These are phyloP conservation scores for Malacoctenus gilli DNA, from an alignment of 2,797 vertebrate genomes.

Conservation along the genomic window DNA sequence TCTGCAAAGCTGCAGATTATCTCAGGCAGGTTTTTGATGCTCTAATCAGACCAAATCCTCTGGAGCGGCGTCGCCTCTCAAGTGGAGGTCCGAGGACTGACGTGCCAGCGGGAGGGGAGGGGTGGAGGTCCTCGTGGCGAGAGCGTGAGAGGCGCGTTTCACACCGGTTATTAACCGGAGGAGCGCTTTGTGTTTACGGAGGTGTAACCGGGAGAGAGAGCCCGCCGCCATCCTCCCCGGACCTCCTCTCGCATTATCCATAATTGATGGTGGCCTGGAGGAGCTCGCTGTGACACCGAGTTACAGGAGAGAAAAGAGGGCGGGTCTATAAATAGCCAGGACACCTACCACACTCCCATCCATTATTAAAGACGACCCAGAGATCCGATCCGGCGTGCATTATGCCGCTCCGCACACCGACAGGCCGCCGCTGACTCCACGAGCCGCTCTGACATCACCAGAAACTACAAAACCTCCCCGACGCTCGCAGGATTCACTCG, in stretches of 20 bases:
- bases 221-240: conserved; percentile 43
- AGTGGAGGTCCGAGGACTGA: conserved; percentile 24
- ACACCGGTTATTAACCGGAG: conserved; percentile 59
- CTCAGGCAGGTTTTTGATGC: conserved; percentile 52
- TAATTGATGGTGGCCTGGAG: conserved; percentile 57
- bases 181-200: conserved; percentile 49
- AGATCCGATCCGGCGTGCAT: conserved; percentile 67
- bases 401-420: conserved; percentile 44
- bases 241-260: conserved; percentile 42
- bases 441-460: conserved; percentile 35
- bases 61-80: conserved; percentile 30
- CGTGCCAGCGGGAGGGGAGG: conserved; percentile 3
- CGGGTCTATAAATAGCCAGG: conserved; percentile 76
- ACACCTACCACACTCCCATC: conserved; percentile 71
- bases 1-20: conserved; percentile 70
- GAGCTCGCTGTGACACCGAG: conserved; percentile 47
- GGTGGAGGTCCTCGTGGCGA: not conserved
- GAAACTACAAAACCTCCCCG: no score
- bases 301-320: conserved; percentile 61
- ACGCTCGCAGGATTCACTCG: no score
- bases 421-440: conserved; percentile 44
- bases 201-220: conserved; percentile 22
- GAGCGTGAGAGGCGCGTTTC: conserved; percentile 36
- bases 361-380: conserved; percentile 74
- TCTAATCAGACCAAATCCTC: conserved; percentile 69